These are phyloP conservation scores for Deroplatys truncata DNA, from an alignment of 2,888 invertebrate species.

Conservation along the genomic window DNA sequence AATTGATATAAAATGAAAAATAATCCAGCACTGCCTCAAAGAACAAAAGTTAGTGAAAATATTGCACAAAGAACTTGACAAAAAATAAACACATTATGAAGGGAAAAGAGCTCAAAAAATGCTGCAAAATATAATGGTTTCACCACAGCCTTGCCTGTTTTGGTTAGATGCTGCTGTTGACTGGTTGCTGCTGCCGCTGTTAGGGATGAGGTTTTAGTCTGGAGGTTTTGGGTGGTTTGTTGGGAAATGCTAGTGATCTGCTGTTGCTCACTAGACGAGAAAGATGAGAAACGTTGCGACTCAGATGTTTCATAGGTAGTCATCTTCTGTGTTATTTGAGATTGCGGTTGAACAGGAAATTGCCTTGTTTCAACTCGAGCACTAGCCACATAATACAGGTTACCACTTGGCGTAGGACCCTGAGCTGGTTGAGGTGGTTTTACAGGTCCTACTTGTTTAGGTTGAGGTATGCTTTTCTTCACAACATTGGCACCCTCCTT, in stretches of 20 bases:
- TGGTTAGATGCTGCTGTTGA: conserved; percentile 27
- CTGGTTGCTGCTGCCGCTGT: conserved; percentile 20
- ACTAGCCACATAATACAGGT: conserved; percentile 17
- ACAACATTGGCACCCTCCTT: conserved; percentile 15
- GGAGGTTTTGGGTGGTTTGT: not conserved
- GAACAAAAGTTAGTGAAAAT: not conserved
- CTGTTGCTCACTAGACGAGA: conserved; percentile 11
- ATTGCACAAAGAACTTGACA: not conserved
- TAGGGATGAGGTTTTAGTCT: conserved; percentile 21
- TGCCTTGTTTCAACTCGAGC: conserved; percentile 22
- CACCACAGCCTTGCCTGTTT: conserved; percentile 29
- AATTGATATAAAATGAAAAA: not conserved
- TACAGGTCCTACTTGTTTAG: not conserved
- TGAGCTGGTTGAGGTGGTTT: not conserved
- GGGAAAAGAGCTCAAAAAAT: not conserved
- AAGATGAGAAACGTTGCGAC: conserved; percentile 9
- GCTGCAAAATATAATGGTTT: not conserved
- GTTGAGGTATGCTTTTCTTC: conserved; percentile 1
- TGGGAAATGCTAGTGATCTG: not conserved
- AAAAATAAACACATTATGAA: not conserved
- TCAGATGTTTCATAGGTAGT: not conserved
- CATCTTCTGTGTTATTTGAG: not conserved
- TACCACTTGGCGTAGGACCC: not conserved
- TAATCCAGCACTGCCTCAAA: not conserved
- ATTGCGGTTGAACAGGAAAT: conserved; percentile 3